A percentile compares a stretch with the other conserved stretches of the same genome.
phyloP scores from a whole-genome alignment of 2,797 vertebrate species.

The Artibeus lituratus region DNA sequence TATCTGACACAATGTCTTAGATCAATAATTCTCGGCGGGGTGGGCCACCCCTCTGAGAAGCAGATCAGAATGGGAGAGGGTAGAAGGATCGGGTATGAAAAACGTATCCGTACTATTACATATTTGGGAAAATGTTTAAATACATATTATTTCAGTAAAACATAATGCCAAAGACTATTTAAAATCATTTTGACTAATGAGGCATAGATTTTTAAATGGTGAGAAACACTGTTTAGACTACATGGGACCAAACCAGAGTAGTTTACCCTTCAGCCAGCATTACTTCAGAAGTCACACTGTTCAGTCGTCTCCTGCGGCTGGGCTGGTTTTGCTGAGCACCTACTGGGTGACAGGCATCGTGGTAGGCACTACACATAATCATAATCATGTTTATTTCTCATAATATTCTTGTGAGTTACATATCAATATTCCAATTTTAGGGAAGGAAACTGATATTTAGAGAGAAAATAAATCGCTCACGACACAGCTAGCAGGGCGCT shows the following conservation, averaged over 20 bases:
- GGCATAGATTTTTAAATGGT: neutral
- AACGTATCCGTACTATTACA: neutral
- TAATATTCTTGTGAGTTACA: neutral
- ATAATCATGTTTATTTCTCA: neutral
- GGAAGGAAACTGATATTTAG: neutral
- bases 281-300: neutral
- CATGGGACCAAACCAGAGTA: neutral
- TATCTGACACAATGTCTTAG: neutral
- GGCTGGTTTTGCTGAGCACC: neutral
- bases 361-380: neutral
- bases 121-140: slow-evolving; percentile 22
- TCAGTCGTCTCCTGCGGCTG: neutral
- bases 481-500: neutral
- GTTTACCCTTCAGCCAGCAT: neutral
- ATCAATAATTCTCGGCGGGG: neutral
- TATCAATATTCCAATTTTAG: neutral
- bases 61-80: neutral
- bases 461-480: neutral
- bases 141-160: neutral
- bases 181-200: neutral
- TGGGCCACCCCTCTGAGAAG: neutral
- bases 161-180: neutral
- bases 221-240: neutral
- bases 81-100: neutral
- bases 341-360: neutral